Evolutionary conservation across 2,113 vertebrate species (phyloP).

Genomic region (Oreochromis aureus): DNA sequence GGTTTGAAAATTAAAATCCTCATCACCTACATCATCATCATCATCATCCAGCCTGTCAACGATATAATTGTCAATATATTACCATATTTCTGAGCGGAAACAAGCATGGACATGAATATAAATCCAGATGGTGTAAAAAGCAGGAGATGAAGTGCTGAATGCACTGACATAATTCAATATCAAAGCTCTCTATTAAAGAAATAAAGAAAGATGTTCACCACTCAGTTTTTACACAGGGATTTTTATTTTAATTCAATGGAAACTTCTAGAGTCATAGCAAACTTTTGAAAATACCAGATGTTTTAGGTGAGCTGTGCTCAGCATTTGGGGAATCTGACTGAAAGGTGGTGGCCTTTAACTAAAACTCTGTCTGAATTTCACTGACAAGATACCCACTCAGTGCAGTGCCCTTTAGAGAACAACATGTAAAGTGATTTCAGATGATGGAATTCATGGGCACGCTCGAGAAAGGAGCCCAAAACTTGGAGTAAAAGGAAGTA

Average conservation of each 20-base stretch:
- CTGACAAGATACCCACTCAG: neutral
- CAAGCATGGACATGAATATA: neutral
- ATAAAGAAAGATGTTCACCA: neutral
- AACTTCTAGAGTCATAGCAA: neutral
- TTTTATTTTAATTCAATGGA: neutral
- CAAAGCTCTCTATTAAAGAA: neutral
- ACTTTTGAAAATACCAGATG: neutral
- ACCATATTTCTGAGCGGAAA: neutral
- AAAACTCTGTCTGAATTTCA: conserved; percentile 10
- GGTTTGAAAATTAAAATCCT: neutral
- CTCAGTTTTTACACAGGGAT: neutral
- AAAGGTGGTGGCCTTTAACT: conserved; percentile 42
- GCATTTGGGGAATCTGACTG: neutral
- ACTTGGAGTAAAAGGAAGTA: neutral
- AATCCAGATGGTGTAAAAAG: neutral
- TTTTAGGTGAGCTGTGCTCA: neutral
- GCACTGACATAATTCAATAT: neutral
- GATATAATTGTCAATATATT: neutral
- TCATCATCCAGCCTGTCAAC: neutral
- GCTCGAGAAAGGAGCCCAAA: neutral
- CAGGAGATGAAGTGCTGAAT: neutral
- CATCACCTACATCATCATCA: neutral
- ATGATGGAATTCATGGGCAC: neutral
- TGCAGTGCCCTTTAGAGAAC: conserved; percentile 42
- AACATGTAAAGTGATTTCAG: conserved; percentile 20